A percentile compares a stretch with the other conserved stretches of the same genome.
These are phyloP conservation scores for Lutjanus campechanus DNA, from an alignment of 2,797 vertebrate species.

Conservation along the genomic window DNA sequence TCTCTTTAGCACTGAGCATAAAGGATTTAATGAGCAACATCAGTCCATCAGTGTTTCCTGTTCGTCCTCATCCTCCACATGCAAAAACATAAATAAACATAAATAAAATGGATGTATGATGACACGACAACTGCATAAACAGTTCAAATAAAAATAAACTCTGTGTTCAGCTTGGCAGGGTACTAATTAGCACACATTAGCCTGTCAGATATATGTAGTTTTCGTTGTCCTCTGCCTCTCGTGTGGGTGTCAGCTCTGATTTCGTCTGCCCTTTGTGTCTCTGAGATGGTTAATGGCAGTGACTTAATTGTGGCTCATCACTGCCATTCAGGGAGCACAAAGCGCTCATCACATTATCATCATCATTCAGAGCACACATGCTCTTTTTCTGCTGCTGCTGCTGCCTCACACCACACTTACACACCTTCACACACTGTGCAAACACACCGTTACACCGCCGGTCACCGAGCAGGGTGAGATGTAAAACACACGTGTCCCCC, in stretches of 20 bases:
- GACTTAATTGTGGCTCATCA: conserved; percentile 67
- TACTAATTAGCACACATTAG: conserved; percentile 29
- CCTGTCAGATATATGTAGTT: conserved; percentile 23
- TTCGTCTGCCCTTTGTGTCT: conserved; percentile 40
- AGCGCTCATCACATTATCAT: conserved; percentile 70
- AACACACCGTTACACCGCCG: background rate
- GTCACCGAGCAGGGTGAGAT: background rate
- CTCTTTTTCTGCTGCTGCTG: conserved; percentile 33
- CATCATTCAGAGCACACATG: conserved; percentile 53
- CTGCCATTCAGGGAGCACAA: conserved; percentile 76
- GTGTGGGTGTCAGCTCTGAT: conserved; percentile 48
- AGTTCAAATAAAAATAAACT: background rate
- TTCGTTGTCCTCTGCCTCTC: conserved; percentile 29
- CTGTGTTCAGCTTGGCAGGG: background rate
- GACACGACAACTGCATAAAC: background rate
- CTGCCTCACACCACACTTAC: conserved; percentile 28
- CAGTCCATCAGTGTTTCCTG: background rate
- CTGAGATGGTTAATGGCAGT: conserved; percentile 36
- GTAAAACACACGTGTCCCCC: conserved; percentile 3
- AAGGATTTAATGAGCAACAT: background rate
- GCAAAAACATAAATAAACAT: background rate
- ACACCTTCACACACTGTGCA: conserved; percentile 7
- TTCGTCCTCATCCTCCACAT: conserved; percentile 10
- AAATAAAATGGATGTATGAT: background rate
- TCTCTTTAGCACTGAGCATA: background rate